These are phyloP conservation scores for Hipposideros armiger DNA, from an alignment of 2,113 vertebrate genomes.

Conservation along the genomic window DNA sequence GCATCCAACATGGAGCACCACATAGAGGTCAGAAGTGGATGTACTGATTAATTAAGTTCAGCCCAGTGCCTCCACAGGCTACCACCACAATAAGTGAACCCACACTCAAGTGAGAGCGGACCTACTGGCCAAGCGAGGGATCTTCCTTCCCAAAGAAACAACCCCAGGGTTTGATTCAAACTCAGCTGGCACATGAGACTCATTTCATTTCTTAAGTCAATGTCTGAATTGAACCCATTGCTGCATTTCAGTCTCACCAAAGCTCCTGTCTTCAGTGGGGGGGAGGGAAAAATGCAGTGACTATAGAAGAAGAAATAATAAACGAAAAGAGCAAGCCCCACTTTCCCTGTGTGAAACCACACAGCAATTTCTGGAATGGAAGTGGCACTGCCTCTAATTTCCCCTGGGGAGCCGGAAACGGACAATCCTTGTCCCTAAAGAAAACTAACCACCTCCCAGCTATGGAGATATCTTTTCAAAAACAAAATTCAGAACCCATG, in stretches of 20 bases:
- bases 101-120: neutral
- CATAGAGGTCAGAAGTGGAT: neutral
- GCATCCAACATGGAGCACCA: neutral
- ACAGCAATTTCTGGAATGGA: slow-evolving; percentile 51
- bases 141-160: neutral
- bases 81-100: neutral
- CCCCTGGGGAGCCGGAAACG: slow-evolving; percentile 39
- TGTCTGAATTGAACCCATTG: neutral
- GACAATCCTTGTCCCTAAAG: neutral
- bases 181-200: neutral
- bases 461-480: slow-evolving; percentile 27
- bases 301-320: neutral
- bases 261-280: neutral
- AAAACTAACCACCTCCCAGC: slow-evolving; percentile 1
- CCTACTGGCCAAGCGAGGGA: neutral
- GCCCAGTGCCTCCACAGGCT: neutral
- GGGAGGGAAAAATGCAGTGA: neutral
- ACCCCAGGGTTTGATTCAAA: neutral
- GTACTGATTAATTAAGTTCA: neutral
- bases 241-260: slow-evolving; percentile 6
- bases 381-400: slow-evolving; percentile 4
- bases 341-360: slow-evolving; percentile 46
- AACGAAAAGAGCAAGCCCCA: slow-evolving; percentile 40
- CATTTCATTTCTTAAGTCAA: slow-evolving; percentile 10
- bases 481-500: neutral